These are phyloP conservation scores for Drosophila mulleri DNA, from an alignment of 2,888 invertebrate genomes.

Conservation along the genomic window DNA sequence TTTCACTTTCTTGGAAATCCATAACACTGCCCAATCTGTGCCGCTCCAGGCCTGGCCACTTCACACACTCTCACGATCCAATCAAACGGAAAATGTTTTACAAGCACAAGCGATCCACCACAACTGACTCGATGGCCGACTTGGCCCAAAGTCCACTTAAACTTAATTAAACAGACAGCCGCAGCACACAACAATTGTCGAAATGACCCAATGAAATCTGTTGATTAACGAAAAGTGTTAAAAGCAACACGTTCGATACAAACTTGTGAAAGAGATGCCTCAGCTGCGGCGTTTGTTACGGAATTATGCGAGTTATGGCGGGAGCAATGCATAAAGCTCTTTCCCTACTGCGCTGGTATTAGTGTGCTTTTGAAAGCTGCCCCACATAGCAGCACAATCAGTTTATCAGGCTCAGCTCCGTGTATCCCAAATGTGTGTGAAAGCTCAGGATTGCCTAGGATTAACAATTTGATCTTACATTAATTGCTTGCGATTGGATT, in stretches of 20 bases:
- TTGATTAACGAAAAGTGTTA: constrained; percentile 56
- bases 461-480: constrained; percentile 3
- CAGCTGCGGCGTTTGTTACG: background rate
- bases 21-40: constrained; percentile 53
- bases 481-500: constrained; percentile 47
- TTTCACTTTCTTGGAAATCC: constrained; percentile 78
- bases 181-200: constrained; percentile 41
- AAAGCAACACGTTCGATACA: constrained; percentile 8
- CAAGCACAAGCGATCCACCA: constrained; percentile 14
- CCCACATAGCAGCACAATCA: background rate
- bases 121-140: constrained; percentile 25
- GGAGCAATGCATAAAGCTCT: background rate
- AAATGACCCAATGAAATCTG: constrained; percentile 36
- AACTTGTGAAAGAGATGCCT: background rate
- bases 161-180: constrained; percentile 58
- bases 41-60: constrained; percentile 39
- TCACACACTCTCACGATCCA: constrained; percentile 52
- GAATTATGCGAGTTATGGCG: background rate
- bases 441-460: constrained; percentile 14
- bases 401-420: background rate
- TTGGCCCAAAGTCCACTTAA: constrained; percentile 40
- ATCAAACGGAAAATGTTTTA: constrained; percentile 43
- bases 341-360: background rate
- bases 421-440: constrained; percentile 19
- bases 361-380: constrained; percentile 14